These are phyloP conservation scores for Trissoscelio sp. DNA, from an alignment of 2,888 invertebrate genomes.

Conservation along the genomic window DNA sequence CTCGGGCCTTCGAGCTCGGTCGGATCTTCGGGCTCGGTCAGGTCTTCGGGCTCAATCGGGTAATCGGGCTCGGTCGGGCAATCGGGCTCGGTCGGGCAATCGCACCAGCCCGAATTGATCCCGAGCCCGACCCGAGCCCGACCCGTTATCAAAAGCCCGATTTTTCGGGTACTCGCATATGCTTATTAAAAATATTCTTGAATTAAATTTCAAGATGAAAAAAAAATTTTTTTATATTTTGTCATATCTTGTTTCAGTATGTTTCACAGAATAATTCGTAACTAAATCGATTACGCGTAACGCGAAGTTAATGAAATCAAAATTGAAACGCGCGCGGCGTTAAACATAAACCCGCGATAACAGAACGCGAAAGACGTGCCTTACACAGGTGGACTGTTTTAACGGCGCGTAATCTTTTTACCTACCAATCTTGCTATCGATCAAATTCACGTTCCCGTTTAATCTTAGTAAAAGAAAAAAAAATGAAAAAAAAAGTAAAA, in stretches of 20 bases:
- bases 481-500: conserved; percentile 10
- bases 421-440: conserved; percentile 29
- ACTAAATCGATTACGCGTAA: conserved; percentile 11
- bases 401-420: conserved; percentile 49
- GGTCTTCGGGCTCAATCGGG: too few relatives aligned
- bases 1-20: too few relatives aligned
- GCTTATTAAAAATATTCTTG: too few relatives aligned
- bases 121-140: too few relatives aligned
- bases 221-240: too few relatives aligned
- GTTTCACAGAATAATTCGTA: background rate
- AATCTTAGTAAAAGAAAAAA: conserved; percentile 14
- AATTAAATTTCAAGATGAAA: too few relatives aligned
- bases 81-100: too few relatives aligned
- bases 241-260: background rate
- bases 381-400: conserved; percentile 32
- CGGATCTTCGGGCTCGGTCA: too few relatives aligned
- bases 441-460: conserved; percentile 47
- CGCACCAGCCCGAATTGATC: too few relatives aligned
- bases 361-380: conserved; percentile 31
- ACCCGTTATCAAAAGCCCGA: too few relatives aligned
- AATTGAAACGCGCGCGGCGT: conserved; percentile 31
- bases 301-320: conserved; percentile 43
- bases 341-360: conserved; percentile 35
- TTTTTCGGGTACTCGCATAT: too few relatives aligned
- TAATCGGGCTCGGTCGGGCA: too few relatives aligned